phyloP scores from a whole-genome alignment of 1,140 invertebrate genomes.

The Lasioglossum baleicum region DNA sequence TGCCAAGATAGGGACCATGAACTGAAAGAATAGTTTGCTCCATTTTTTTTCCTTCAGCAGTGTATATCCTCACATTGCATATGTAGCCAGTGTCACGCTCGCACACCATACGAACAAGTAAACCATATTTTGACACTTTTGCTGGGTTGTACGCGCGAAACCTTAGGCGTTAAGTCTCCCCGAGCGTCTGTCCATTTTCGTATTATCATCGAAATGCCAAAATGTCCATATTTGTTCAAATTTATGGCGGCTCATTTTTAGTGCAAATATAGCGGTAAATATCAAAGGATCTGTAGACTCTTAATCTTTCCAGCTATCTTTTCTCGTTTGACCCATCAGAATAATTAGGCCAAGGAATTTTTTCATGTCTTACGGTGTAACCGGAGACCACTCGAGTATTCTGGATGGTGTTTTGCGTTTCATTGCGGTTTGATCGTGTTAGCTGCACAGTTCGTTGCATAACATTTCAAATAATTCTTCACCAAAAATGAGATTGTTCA shows the following conservation, averaged over 20 bases:
- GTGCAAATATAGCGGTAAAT: slow-evolving; percentile 1
- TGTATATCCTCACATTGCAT: too few species aligned
- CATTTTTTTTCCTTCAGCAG: too few species aligned
- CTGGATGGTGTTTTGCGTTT: not conserved
- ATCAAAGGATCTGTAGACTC: slow-evolving; percentile 20
- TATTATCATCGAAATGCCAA: slow-evolving; percentile 29
- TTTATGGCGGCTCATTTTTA: slow-evolving; percentile 1
- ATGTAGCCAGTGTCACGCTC: too few species aligned
- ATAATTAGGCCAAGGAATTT: slow-evolving; percentile 26
- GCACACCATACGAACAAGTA: too few species aligned
- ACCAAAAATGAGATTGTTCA: not conserved
- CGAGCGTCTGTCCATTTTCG: not conserved
- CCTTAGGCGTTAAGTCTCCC: not conserved
- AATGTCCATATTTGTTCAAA: slow-evolving; percentile 29
- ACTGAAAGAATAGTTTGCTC: too few species aligned
- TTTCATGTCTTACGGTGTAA: slow-evolving; percentile 4
- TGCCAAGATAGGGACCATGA: too few species aligned
- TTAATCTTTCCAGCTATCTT: slow-evolving; percentile 24
- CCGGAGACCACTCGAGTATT: not conserved
- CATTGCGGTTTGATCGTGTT: not conserved
- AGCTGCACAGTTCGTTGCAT: not conserved
- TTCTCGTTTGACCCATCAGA: slow-evolving; percentile 26
- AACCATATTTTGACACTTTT: too few species aligned
- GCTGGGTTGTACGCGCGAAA: too few species aligned
- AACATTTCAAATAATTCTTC: slow-evolving; percentile 1